Evolutionary conservation across 1,140 invertebrate species (phyloP), one percentile per base, ranked within the genome.

Genomic region (Drosophila ambigua): DNA sequence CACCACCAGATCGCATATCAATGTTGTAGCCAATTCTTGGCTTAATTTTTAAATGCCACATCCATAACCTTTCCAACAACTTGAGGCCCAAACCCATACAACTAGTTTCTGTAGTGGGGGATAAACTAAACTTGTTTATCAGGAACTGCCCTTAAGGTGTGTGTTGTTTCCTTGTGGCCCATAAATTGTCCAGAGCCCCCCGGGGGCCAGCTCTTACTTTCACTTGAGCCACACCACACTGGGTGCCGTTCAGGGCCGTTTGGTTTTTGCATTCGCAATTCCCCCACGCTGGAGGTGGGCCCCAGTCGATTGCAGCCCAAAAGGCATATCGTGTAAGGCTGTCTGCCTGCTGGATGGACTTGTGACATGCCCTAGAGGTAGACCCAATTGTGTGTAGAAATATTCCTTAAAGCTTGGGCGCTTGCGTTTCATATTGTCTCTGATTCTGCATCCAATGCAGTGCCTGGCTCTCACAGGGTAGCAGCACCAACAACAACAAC

Each of bases 71-170:
- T 60, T 67, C 44, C 66, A 43, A 71, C 28, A 64, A 71, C 20
- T 44, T 24, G 35, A 8, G 11, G 44, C 13, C n/a, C 43, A 20
- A 74, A 64, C 60, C 60, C 50, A 63, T 51, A 46, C 9, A 54
- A 69, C 65, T 69, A 69, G 67, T 74, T 74, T 74, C 13, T 41
- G 65, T 65, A 31, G 9, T 16, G 23, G 7, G 28, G 2, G 20
- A 20, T 20, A 20, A 67, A 59, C 73, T 20, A 20, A 67, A 59
- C 73, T 72, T 11, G 73, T 69, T 72, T 54, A 24, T 53, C 61
- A 52, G 55, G 60, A 50, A 66, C 52, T 51, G 63, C 79, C 78
- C 78, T 80, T 80, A 72, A 63, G 35, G 23, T 4, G 23, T 24
- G 23, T 24, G 23, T 3, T 57, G 53, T 55, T 80, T 80, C 72